Conservation (phyloP, 2,797 vertebrate genomes). For the Darevskia mixta region DNA sequence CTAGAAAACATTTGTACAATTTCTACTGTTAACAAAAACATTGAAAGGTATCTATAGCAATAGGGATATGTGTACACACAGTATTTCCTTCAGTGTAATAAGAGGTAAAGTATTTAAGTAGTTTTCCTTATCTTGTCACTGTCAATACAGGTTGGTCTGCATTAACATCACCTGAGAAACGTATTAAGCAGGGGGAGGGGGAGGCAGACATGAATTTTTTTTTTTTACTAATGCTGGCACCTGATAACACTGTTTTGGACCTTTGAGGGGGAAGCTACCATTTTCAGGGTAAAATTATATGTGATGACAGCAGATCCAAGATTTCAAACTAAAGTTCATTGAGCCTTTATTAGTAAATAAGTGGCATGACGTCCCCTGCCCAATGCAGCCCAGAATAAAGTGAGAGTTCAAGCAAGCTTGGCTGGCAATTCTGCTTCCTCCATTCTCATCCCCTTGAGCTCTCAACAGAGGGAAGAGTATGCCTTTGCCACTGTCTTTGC, state of each 20-base stretch:
- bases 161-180: conserved; percentile 3
- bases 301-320: not conserved
- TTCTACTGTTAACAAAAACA: conserved; percentile 33
- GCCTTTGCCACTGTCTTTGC: not conserved
- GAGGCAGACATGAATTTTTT: not conserved
- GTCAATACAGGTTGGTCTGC: conserved; percentile 8
- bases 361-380: not conserved
- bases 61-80: not conserved
- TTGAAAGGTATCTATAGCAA: not conserved
- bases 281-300: too few species aligned
- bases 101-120: not conserved
- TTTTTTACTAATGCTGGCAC: not conserved
- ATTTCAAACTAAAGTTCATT: not conserved
- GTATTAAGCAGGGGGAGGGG: not conserved
- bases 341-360: not conserved
- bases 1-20: conserved; percentile 7
- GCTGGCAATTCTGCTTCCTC: not conserved
- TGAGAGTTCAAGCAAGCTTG: not conserved
- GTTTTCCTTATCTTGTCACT: not conserved
- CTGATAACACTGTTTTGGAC: not conserved
- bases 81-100: not conserved
- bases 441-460: not conserved
- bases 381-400: not conserved
- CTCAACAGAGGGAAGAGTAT: not conserved
- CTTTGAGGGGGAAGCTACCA: not conserved